Conservation (phyloP, 2,888 invertebrate genomes). For the Xanthorhoe designata region DNA sequence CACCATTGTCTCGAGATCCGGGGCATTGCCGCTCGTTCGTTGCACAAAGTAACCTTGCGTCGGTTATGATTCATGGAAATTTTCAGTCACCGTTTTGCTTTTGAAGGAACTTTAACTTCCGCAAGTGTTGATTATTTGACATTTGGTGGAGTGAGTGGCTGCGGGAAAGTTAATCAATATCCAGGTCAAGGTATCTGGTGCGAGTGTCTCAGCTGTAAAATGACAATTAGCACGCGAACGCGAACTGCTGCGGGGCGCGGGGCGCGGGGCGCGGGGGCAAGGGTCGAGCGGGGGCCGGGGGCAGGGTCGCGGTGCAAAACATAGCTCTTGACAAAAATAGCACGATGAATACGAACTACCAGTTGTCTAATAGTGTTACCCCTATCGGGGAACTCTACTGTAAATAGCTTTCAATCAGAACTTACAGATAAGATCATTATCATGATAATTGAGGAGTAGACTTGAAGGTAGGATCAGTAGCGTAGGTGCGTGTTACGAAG, state of each 20-base stretch:
- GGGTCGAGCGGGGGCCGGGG: constrained; percentile 1
- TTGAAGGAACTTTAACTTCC: constrained; percentile 8
- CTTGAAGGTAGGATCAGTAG: too few relatives aligned
- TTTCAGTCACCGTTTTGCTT: not conserved
- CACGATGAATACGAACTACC: too few relatives aligned
- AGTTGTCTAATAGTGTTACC: too few relatives aligned
- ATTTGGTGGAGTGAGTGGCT: constrained; percentile 3
- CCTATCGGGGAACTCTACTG: too few relatives aligned
- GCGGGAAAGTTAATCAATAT: constrained; percentile 20
- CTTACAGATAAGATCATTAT: too few relatives aligned
- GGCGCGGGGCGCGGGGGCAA: not conserved
- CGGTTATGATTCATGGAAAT: not conserved
- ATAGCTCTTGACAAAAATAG: not conserved
- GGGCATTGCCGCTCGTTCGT: not conserved
- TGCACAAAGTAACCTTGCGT: not conserved
- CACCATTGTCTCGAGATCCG: not conserved
- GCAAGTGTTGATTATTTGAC: not conserved
- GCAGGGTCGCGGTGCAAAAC: not conserved
- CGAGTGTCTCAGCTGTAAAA: constrained; percentile 22
- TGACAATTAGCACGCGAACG: constrained; percentile 25
- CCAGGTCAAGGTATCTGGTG: constrained; percentile 26
- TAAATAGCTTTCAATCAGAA: too few relatives aligned
- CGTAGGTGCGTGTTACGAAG: not conserved
- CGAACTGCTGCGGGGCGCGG: not conserved
- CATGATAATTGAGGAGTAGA: too few relatives aligned